These are phyloP conservation scores for Dicentrarchus labrax DNA, from an alignment of 2,113 vertebrate species.

Conservation along the genomic window DNA sequence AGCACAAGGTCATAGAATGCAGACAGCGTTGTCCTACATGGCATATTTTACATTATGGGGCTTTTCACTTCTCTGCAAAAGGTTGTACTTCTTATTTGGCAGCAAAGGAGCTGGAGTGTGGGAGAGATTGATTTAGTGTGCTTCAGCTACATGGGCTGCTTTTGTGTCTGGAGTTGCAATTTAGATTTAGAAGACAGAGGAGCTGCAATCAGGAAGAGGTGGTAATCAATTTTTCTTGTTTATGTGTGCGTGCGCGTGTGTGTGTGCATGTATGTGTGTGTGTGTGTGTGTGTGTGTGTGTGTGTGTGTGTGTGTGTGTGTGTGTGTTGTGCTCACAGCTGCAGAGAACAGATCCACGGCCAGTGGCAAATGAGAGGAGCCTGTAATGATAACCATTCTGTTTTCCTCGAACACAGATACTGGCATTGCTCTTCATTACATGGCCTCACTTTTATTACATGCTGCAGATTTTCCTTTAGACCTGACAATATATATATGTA, in stretches of 20 bases:
- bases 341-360: constrained; percentile 58
- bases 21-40: constrained; percentile 7
- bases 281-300: constrained; percentile 13
- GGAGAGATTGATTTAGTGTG: constrained; percentile 78
- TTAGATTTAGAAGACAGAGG: constrained; percentile 84
- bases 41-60: constrained; percentile 54
- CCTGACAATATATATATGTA: too few relatives aligned
- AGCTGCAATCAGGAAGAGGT: constrained; percentile 81
- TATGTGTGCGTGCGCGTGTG: constrained; percentile 25
- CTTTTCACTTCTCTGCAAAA: constrained; percentile 54
- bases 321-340: constrained; percentile 46
- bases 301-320: neutral
- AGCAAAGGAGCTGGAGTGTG: constrained; percentile 50
- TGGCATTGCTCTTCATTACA: constrained; percentile 36
- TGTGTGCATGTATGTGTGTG: too few relatives aligned
- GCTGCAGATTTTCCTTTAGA: neutral
- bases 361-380: constrained; percentile 53
- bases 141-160: constrained; percentile 66
- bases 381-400: constrained; percentile 59
- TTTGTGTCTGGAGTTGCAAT: constrained; percentile 81
- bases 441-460: constrained; percentile 34
- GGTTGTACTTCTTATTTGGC: constrained; percentile 70
- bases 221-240: constrained; percentile 83
- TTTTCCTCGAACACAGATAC: constrained; percentile 41
- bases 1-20: constrained; percentile 35